Evolutionary conservation across 2,797 vertebrate species (phyloP), one percentile per base, ranked within the genome.

Genomic region (Myripristis jacobus): DNA sequence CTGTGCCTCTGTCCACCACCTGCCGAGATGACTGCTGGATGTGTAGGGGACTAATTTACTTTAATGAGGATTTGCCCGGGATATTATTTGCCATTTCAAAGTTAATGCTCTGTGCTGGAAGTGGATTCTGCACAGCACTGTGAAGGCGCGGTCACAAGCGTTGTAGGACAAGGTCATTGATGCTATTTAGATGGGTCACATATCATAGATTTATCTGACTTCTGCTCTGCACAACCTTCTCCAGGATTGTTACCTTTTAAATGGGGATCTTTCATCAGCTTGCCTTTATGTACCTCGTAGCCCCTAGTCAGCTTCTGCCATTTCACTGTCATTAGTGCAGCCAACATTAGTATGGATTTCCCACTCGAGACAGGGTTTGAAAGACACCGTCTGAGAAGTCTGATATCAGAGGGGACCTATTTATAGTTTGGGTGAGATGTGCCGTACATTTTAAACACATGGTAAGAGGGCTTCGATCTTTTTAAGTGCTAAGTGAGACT

Each of bases 321-420:
- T 80, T 75, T 73, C 18, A 70, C 61, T 62, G 64, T 67, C 69
- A 77, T 80, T 81, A 77, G 46, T 58, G 47, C 63, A 51, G 60
- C 71, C 70, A 82, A 48, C 62, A 60, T 73, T 75, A 66, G 67
- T 38, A 77, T 75, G 67, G 74, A 74, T 82, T 81, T 74, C 64
- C 71, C 71, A 38, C 4, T 75, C 52, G 70, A 78, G 74, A 65
- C 25, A 0, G 46, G 72, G 75, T 81, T 75, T 75, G 77, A 80
- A 72, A 79, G 62, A 74, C 46, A 24, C 24, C 62, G 31, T 66
- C 36, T 57, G 52, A 66, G 50, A 73, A 50, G 54, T 81, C 59
- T 73, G 64, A 80, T 70, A 79, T 47, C 54, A 54, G 61, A 24
- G 65, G 52, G 54, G 36, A 31, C 36, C 61, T 77, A 79, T 72